Evolutionary conservation across 2,113 vertebrate species (phyloP).

Genomic region (Oplegnathus fasciatus): DNA sequence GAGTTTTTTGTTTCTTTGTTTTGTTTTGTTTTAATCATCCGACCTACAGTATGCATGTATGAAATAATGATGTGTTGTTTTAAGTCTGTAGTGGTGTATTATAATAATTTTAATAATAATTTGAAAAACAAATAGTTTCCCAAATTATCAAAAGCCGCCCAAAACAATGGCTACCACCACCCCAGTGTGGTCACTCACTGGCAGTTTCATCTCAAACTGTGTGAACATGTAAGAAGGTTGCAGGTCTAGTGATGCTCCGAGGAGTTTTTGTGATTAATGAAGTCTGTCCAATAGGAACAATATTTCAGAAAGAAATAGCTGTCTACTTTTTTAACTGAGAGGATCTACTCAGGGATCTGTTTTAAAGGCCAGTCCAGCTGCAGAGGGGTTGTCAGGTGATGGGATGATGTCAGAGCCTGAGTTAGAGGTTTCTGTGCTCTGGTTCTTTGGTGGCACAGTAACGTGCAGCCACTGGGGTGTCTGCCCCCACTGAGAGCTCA

Average conservation of each 20-base stretch:
- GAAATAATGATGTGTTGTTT: no score
- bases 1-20: no score
- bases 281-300: background rate
- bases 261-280: background rate
- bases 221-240: background rate
- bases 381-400: background rate
- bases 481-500: no score
- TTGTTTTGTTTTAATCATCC: no score
- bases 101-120: no score
- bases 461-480: background rate
- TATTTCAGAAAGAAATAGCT: background rate
- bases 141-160: no score
- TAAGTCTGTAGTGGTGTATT: no score
- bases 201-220: no score
- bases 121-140: no score
- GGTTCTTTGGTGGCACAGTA: background rate
- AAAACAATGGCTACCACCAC: no score
- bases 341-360: background rate
- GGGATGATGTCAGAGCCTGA: background rate
- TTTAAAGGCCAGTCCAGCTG: background rate
- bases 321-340: background rate
- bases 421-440: background rate
- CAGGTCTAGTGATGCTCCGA: background rate
- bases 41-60: no score
- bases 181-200: no score